Evolutionary conservation across 2,888 invertebrate genomes (phyloP), one percentile per base, ranked within the genome.

Genomic region (Campoplex nolae): DNA sequence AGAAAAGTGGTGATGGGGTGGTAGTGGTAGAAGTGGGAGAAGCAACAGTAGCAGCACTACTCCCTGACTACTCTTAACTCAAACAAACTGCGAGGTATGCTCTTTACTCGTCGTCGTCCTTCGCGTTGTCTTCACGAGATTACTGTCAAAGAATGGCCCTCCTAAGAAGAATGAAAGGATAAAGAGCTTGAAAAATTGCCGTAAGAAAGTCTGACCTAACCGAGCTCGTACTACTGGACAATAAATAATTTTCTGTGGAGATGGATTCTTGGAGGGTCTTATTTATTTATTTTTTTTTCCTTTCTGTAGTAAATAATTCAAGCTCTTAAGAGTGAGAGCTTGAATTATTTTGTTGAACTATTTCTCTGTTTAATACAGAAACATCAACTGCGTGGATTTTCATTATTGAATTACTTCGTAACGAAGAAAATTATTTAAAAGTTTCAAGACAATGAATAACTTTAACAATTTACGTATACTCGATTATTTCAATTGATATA

Each of bases 41-140:
- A 58, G 67, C 28, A 45, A 56, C 56, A 42, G 23, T 23, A 23
- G 65, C 62, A 32, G 45, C 51, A 48, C 78, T 74, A 82, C 82
- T 85, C 9, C 82, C 82, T 70, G 85, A 83, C 90, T 90, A 89
- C 91, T 91, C 91, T 90, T 93, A 93, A 92, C 90, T 90, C 87
- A 91, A 92, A 93, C 91, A 92, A 93, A 93, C 92, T 91, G 91
- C 90, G 81, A 85, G 78, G 79, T 62, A 83, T 79, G 75, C 68
- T 51, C 81, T 73, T 38, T 65, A 32, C 70, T 73, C 74, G 68
- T 75, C 75, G 48, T 65, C 62, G 76, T 83, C 45, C 65, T 65
- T 73, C 3, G 79, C 75, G 79, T 82, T 67, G 73, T 73, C 81
- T 76, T 74, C 67, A 32, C 65, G 62, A 70, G 81, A 83, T 83